Conservation (phyloP, 92 coral and sea anemone genomes). For the Paragorgia papillata region DNA sequence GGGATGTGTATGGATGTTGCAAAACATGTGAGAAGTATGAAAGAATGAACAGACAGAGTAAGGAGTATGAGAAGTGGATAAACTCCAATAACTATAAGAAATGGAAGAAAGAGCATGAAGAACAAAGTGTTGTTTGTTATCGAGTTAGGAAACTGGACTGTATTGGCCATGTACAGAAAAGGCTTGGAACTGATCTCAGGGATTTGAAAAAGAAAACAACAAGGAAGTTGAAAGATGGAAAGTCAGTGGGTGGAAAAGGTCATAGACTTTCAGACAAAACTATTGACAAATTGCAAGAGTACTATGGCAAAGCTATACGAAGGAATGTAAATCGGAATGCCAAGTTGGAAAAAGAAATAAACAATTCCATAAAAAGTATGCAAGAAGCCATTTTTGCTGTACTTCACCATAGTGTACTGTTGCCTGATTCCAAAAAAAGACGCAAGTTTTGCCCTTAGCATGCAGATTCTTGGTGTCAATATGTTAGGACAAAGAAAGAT, state of each 20-base stretch:
- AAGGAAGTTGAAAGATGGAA: slow-evolving; percentile 27
- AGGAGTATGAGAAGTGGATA: too few species aligned
- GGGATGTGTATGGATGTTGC: too few species aligned
- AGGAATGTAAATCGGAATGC: slow-evolving; percentile 13
- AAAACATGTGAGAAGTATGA: too few species aligned
- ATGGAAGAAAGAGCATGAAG: too few species aligned
- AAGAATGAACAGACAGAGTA: too few species aligned
- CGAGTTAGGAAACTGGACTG: too few species aligned
- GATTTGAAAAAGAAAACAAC: too few species aligned
- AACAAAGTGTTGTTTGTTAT: too few species aligned
- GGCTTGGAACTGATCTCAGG: too few species aligned
- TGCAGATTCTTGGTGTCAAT: too few species aligned
- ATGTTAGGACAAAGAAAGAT: background rate
- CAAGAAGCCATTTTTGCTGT: slow-evolving; percentile 22
- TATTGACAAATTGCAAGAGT: slow-evolving; percentile 27
- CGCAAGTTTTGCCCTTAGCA: slow-evolving; percentile 50
- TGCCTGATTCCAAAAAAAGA: slow-evolving; percentile 29
- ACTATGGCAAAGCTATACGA: slow-evolving; percentile 47
- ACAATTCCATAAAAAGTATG: background rate
- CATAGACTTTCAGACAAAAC: slow-evolving; percentile 32
- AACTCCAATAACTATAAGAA: too few species aligned
- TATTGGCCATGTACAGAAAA: too few species aligned
- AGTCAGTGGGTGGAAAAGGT: slow-evolving; percentile 28
- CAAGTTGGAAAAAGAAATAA: slow-evolving; percentile 7
- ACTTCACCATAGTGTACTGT: slow-evolving; percentile 4